Conservation (phyloP, 2,113 vertebrate species). For the Nibea albiflora region DNA sequence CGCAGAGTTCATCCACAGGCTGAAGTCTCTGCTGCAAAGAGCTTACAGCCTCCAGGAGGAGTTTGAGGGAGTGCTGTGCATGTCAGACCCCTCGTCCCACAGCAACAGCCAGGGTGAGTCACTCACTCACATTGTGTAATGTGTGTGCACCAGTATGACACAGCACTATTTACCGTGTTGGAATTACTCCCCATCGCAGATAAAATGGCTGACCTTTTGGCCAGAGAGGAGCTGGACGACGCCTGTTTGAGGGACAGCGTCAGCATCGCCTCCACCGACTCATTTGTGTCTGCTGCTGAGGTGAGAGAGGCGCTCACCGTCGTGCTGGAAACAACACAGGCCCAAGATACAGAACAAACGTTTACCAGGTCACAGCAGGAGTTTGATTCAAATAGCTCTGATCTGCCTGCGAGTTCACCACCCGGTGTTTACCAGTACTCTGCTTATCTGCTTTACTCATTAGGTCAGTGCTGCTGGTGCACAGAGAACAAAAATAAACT, state of each 20-base stretch:
- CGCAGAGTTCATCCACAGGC: conserved; percentile 94
- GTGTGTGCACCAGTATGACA: no score
- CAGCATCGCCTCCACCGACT: conserved; percentile 92
- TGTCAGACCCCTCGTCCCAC: conserved; percentile 86
- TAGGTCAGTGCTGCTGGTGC: conserved; percentile 25
- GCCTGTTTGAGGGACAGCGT: conserved; percentile 87
- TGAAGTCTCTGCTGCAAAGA: conserved; percentile 93
- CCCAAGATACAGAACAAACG: not conserved
- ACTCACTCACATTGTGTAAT: not conserved
- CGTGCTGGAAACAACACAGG: no score
- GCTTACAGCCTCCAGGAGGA: conserved; percentile 97
- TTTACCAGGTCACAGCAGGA: conserved; percentile 26
- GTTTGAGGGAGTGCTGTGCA: conserved; percentile 91
- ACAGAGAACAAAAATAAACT: conserved; percentile 39
- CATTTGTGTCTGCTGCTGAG: conserved; percentile 94
- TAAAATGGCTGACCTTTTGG: conserved; percentile 85
- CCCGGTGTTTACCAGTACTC: conserved; percentile 16
- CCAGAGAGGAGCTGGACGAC: conserved; percentile 86
- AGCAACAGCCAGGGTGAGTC: conserved; percentile 88
- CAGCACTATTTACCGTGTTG: not conserved
- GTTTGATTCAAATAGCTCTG: conserved; percentile 22
- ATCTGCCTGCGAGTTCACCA: conserved; percentile 11
- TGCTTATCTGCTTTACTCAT: conserved; percentile 32
- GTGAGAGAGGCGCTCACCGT: conserved; percentile 75
- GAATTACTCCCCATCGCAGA: conserved; percentile 76